phyloP scores from a whole-genome alignment of 2,888 invertebrate species.

The Epistrophella euchroma region DNA sequence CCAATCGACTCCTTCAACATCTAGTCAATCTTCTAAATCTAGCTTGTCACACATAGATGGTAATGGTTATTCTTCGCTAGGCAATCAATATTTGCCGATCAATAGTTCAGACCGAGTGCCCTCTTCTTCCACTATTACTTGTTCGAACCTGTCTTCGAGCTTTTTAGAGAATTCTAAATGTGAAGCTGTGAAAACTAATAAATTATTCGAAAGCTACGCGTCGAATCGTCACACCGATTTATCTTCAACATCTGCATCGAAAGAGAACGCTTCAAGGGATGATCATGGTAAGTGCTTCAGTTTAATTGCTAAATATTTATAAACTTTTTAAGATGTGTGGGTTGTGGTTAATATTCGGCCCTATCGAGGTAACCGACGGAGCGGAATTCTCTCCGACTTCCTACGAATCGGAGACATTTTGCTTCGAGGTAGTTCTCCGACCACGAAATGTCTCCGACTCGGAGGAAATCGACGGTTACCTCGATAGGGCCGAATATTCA shows the following conservation, averaged over 20 bases:
- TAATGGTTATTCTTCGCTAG: slow-evolving; percentile 44
- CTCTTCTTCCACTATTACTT: slow-evolving; percentile 73
- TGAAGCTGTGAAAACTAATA: slow-evolving; percentile 52
- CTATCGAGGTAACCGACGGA: too few species aligned
- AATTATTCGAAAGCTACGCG: slow-evolving; percentile 36
- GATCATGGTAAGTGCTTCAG: slow-evolving; percentile 78
- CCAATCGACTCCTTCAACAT: slow-evolving; percentile 79
- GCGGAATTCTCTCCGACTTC: too few species aligned
- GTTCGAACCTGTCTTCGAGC: slow-evolving; percentile 25
- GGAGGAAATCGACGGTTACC: too few species aligned
- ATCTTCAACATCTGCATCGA: slow-evolving; percentile 40
- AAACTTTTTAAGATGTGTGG: too few species aligned
- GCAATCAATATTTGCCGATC: slow-evolving; percentile 69
- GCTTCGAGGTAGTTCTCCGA: too few species aligned
- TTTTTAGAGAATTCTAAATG: slow-evolving; percentile 24
- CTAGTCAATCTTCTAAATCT: slow-evolving; percentile 81
- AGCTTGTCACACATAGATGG: slow-evolving; percentile 72
- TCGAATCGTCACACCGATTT: slow-evolving; percentile 24
- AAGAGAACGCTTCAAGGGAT: slow-evolving; percentile 77
- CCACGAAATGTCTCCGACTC: too few species aligned
- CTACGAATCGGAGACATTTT: too few species aligned
- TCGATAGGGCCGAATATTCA: too few species aligned
- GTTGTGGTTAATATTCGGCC: too few species aligned
- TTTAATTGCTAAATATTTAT: neutral
- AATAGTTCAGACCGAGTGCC: slow-evolving; percentile 64